These are phyloP conservation scores for Limenitis arthemis DNA, from an alignment of 2,888 invertebrate genomes.

Conservation along the genomic window DNA sequence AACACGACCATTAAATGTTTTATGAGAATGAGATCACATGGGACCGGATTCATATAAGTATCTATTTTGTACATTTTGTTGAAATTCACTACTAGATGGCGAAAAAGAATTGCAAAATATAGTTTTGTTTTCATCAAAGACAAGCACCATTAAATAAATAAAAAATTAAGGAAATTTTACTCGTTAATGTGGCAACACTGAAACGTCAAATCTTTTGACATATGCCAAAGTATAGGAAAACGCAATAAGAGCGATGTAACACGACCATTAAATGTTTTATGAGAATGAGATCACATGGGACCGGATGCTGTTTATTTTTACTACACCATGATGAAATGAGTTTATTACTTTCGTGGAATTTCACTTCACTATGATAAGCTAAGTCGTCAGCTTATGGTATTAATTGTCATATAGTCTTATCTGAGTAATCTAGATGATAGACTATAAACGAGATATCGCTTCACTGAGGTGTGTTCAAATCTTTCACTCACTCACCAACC, in stretches of 20 bases:
- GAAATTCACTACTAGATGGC: no score
- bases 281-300: slow-evolving; percentile 8
- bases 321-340: slow-evolving; percentile 8
- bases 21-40: slow-evolving; percentile 8
- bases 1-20: slow-evolving; percentile 3
- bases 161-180: no score
- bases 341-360: slow-evolving; percentile 14
- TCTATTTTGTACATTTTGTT: no score
- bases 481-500: no score
- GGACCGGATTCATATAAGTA: no score
- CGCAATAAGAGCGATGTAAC: background rate
- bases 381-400: slow-evolving; percentile 1
- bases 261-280: slow-evolving; percentile 4
- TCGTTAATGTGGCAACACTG: background rate
- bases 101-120: no score
- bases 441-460: no score
- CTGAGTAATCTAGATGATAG: no score
- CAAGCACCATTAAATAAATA: background rate
- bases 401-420: background rate
- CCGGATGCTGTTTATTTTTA: slow-evolving; percentile 15
- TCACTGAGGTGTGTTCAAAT: no score
- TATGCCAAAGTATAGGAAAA: background rate
- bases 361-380: slow-evolving; percentile 4
- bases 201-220: slow-evolving; percentile 5
- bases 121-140: background rate